These are phyloP conservation scores for Drosophila kuntzei DNA, from an alignment of 2,888 invertebrate genomes.

Conservation along the genomic window DNA sequence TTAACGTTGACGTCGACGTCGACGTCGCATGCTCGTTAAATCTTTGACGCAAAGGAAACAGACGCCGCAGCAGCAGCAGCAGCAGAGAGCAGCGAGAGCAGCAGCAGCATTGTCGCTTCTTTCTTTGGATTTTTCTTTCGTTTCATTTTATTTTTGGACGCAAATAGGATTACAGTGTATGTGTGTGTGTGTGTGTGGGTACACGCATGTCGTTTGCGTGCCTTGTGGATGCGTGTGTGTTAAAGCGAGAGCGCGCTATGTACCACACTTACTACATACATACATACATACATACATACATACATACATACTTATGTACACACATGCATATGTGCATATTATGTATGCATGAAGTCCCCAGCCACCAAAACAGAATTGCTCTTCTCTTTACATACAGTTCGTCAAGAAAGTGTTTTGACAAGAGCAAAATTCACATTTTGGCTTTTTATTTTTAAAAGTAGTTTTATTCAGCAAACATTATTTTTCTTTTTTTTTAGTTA, in stretches of 20 bases:
- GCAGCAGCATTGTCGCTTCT: slow-evolving; percentile 65
- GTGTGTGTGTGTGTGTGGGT: slow-evolving; percentile 27
- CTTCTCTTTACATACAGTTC: slow-evolving; percentile 10
- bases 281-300: neutral
- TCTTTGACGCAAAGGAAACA: slow-evolving; percentile 69
- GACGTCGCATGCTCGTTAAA: slow-evolving; percentile 40
- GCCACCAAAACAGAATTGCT: slow-evolving; percentile 53
- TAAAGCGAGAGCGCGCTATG: slow-evolving; percentile 52
- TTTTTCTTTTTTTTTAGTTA: too few relatives aligned
- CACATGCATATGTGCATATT: slow-evolving; percentile 14
- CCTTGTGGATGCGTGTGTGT: slow-evolving; percentile 45
- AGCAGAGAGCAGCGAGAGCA: slow-evolving; percentile 43
- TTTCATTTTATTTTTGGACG: slow-evolving; percentile 70
- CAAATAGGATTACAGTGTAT: slow-evolving; percentile 73
- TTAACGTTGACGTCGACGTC: slow-evolving; percentile 26
- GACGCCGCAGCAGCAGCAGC: slow-evolving; percentile 36
- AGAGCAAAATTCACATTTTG: too few relatives aligned
- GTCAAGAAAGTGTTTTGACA: too few relatives aligned
- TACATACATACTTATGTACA: neutral
- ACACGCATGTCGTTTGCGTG: slow-evolving; percentile 62
- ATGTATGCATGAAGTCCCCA: slow-evolving; percentile 28
- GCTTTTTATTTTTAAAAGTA: too few relatives aligned
- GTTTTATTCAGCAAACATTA: too few relatives aligned
- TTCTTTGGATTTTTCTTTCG: slow-evolving; percentile 73
- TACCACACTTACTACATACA: slow-evolving; percentile 15